Percentiles rank a stretch among this genome's conserved stretches.
Conservation (phyloP, 2,888 invertebrate species). For the Phaonia tiefii region DNA sequence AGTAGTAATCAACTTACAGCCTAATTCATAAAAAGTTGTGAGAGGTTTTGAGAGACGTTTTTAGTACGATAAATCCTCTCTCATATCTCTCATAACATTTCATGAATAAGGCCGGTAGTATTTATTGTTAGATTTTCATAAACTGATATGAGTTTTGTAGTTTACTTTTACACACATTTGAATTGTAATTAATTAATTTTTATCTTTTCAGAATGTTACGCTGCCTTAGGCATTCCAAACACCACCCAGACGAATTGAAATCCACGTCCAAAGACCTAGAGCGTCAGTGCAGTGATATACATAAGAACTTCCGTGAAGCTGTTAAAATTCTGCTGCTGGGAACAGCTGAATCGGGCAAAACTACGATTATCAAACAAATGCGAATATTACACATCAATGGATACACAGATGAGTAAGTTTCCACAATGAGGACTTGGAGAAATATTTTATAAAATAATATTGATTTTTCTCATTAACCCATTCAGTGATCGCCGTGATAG, state of each 20-base stretch:
- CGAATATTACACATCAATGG: slow-evolving; percentile 91
- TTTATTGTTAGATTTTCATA: neutral
- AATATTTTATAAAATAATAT: neutral
- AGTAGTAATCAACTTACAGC: too few species aligned
- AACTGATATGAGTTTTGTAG: too few species aligned
- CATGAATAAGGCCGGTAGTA: too few species aligned
- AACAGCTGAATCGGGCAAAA: slow-evolving; percentile 92
- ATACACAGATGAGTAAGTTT: slow-evolving; percentile 86
- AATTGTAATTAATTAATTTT: too few species aligned
- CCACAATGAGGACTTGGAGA: neutral
- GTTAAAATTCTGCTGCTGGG: slow-evolving; percentile 85
- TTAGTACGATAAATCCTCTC: too few species aligned
- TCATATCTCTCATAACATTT: too few species aligned
- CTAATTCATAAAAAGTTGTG: too few species aligned
- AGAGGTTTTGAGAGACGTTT: too few species aligned
- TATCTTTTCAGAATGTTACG: slow-evolving; percentile 77
- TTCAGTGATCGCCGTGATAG: slow-evolving; percentile 86
- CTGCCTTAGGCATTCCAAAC: slow-evolving; percentile 75
- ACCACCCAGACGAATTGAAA: slow-evolving; percentile 79
- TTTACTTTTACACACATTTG: neutral
- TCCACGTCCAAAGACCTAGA: slow-evolving; percentile 81
- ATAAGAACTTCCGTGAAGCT: slow-evolving; percentile 81
- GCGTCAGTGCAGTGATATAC: slow-evolving; percentile 82
- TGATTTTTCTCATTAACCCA: neutral
- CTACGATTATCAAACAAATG: slow-evolving; percentile 93